phyloP scores from a whole-genome alignment of 1,140 invertebrate genomes.

The Reticulitermes speratus region DNA sequence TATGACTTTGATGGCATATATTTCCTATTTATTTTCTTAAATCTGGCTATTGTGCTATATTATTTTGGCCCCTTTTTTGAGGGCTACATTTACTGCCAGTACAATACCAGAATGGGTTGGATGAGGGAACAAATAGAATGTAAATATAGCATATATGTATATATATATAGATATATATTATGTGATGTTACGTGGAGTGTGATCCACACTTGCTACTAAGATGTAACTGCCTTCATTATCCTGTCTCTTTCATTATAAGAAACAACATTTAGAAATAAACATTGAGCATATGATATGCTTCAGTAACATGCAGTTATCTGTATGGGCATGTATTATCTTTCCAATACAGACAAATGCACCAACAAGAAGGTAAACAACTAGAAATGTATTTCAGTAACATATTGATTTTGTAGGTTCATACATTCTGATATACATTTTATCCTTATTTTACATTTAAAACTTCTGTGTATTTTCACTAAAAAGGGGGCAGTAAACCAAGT shows the following conservation, averaged over 20 bases:
- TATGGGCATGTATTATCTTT: background rate
- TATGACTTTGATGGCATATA: background rate
- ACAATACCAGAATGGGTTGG: constrained; percentile 7
- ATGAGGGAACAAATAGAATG: constrained; percentile 22
- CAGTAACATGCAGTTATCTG: background rate
- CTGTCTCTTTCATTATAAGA: background rate
- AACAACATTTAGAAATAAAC: background rate
- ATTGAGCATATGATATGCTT: background rate
- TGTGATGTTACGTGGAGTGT: background rate
- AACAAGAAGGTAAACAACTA: too few species aligned
- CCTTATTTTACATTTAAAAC: too few species aligned
- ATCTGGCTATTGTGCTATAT: background rate
- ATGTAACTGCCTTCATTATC: background rate
- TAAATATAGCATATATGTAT: background rate
- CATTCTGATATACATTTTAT: too few species aligned
- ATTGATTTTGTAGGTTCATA: too few species aligned
- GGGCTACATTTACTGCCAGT: background rate
- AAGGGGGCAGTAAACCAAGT: too few species aligned
- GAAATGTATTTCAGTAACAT: too few species aligned
- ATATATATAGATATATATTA: too few species aligned
- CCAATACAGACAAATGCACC: too few species aligned
- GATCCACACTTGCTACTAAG: background rate
- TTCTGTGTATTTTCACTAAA: too few species aligned
- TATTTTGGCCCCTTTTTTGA: background rate
- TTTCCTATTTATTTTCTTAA: background rate